Base-by-base conservation (phyloP, 1,140 invertebrate genomes). In the Tetragnatha versicolor region DNA sequence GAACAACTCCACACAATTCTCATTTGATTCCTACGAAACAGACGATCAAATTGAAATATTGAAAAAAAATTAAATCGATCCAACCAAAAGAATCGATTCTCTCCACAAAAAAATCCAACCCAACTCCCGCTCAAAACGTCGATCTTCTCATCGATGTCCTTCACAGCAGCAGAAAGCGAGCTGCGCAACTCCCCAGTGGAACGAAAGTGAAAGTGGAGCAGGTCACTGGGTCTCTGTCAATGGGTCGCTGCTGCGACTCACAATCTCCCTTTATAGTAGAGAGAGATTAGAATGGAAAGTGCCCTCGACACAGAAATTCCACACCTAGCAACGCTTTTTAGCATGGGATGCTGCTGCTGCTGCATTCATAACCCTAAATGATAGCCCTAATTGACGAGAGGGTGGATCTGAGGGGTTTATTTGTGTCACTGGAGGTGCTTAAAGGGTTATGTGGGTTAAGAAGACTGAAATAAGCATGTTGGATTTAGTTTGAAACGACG, bases 161-260 rank as follows among this genome's bases (percentile, higher is more conserved):
- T 73, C 53, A n/a, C n/a, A n/a, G n/a, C n/a, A n/a, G n/a, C n/a
- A n/a, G n/a, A n/a, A n/a, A n/a, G n/a, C n/a, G n/a, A n/a, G n/a
- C n/a, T n/a, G n/a, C n/a, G n/a, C n/a, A n/a, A n/a, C n/a, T n/a
- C 55, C 37, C 27, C 17, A 45, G 47, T 55, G 53, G 17, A 55
- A 10, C 10, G 33, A 77, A 77, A 77, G 75, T 35, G 75, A 77
- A 77, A 77, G 75, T 77, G 75, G 75, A 77, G 51, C 75, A 66
- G 75, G 75, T 53, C 75, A 77, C 61, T 77, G 75, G 75, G 75
- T 77, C 75, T 77, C 29, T 77, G 61, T 77, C 75, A 77, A 7
- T 65, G 29, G 75, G 75, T 68, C 61, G 42, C 55, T 9, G n/a
- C n/a, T 33, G 17, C 27, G 25, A 17, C 14, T 7, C 37, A 7